Conservation (phyloP, 2,113 vertebrate genomes). For the Saguinus imperator region DNA sequence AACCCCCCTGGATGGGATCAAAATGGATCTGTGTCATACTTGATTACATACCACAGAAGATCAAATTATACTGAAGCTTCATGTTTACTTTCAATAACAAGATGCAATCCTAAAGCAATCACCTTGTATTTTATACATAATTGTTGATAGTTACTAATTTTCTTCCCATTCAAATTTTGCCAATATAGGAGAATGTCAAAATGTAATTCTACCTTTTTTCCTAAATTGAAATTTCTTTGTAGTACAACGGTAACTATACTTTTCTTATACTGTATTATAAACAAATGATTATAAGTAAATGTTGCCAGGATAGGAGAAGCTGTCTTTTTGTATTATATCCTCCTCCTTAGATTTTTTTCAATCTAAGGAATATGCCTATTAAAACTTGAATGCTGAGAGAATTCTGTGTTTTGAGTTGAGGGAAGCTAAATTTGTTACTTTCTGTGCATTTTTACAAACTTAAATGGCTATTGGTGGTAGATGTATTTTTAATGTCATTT, state of each 20-base stretch:
- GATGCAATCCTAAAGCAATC: background rate
- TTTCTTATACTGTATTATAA: constrained; percentile 32
- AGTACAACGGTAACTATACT: background rate
- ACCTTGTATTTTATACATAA: background rate
- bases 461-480: constrained; percentile 20
- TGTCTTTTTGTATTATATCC: background rate
- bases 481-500: constrained; percentile 45
- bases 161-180: constrained; percentile 26
- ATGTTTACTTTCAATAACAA: constrained; percentile 45
- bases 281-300: constrained; percentile 55
- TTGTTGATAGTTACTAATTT: constrained; percentile 30
- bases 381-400: constrained; percentile 4
- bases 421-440: constrained; percentile 3
- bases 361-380: constrained; percentile 22
- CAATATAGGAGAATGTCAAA: constrained; percentile 26
- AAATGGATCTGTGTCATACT: background rate
- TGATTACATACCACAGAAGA: background rate
- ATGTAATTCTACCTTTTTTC: constrained; percentile 16
- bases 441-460: constrained; percentile 13
- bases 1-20: background rate
- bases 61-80: constrained; percentile 44
- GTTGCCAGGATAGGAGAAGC: background rate
- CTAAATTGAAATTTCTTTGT: constrained; percentile 46
- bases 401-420: background rate
- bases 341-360: constrained; percentile 16